Conservation (phyloP, 92 coral and sea anemone genomes). For the Isaurus tuberculatus region DNA sequence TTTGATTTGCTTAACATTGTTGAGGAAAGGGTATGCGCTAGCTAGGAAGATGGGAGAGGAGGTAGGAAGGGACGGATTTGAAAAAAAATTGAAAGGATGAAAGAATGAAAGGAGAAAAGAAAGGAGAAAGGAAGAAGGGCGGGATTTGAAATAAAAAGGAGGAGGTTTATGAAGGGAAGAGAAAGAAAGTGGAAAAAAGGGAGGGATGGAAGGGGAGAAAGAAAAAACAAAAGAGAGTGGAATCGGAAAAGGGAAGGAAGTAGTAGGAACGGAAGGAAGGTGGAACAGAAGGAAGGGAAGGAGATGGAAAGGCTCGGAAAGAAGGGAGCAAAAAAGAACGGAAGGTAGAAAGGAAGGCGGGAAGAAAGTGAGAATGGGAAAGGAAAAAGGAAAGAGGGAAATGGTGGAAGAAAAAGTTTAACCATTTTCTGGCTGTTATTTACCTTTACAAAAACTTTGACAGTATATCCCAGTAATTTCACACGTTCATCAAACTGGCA, state of each 20-base stretch:
- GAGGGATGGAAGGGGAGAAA: not conserved
- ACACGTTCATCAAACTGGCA: constrained; percentile 87
- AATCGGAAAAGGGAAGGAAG: not conserved
- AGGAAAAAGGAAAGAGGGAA: not conserved
- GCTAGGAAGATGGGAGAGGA: not conserved
- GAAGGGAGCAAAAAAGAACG: not conserved
- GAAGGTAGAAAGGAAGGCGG: no score
- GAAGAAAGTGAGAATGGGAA: not conserved
- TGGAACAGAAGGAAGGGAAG: not conserved
- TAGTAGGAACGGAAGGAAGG: not conserved
- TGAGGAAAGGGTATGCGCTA: not conserved
- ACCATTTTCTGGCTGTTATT: not conserved
- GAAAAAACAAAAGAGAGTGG: not conserved
- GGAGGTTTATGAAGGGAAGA: not conserved
- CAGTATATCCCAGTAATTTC: constrained; percentile 80
- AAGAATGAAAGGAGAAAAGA: not conserved
- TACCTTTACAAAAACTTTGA: constrained; percentile 96
- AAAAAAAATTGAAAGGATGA: no score
- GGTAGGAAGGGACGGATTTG: not conserved
- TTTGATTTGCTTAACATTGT: no score
- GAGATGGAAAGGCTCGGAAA: not conserved
- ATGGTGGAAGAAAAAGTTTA: no score
- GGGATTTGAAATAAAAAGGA: not conserved
- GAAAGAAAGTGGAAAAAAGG: not conserved
- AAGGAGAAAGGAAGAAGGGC: not conserved